Evolutionary conservation across 2,797 vertebrate species (phyloP).

Genomic region (Apogon talboti): DNA sequence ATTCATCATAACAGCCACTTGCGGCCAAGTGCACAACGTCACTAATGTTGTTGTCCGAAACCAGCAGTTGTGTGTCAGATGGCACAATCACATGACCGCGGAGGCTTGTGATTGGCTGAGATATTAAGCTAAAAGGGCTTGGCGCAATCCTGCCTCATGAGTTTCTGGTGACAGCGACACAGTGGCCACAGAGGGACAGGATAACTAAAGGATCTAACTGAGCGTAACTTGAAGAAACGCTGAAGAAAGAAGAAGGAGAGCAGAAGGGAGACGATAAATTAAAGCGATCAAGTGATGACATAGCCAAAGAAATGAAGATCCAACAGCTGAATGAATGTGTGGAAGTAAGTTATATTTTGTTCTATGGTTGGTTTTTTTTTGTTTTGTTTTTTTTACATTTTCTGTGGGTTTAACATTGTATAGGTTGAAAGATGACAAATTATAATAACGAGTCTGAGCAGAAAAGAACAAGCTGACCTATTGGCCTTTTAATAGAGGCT

Average conservation of each 20-base stretch:
- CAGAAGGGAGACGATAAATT: background rate
- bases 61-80: constrained; percentile 75
- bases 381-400: background rate
- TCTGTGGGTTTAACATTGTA: background rate
- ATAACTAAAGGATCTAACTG: constrained; percentile 57
- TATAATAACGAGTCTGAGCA: background rate
- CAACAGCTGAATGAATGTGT: constrained; percentile 67
- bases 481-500: constrained; percentile 2
- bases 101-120: constrained; percentile 67
- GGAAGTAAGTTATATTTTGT: constrained; percentile 62
- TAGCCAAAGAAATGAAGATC: constrained; percentile 73
- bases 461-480: background rate
- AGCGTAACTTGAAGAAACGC: constrained; percentile 16
- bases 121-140: constrained; percentile 72
- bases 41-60: constrained; percentile 75
- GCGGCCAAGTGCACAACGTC: constrained; percentile 65
- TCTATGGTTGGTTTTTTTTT: background rate
- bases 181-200: constrained; percentile 31
- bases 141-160: constrained; percentile 50
- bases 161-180: constrained; percentile 54
- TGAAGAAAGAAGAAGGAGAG: constrained; percentile 13
- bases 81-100: constrained; percentile 71
- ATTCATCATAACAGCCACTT: constrained; percentile 68
- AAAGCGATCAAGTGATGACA: constrained; percentile 53
- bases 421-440: background rate